Evolutionary conservation across 2,888 invertebrate genomes (phyloP).

Genomic region (Caenorhabditis japonica): DNA sequence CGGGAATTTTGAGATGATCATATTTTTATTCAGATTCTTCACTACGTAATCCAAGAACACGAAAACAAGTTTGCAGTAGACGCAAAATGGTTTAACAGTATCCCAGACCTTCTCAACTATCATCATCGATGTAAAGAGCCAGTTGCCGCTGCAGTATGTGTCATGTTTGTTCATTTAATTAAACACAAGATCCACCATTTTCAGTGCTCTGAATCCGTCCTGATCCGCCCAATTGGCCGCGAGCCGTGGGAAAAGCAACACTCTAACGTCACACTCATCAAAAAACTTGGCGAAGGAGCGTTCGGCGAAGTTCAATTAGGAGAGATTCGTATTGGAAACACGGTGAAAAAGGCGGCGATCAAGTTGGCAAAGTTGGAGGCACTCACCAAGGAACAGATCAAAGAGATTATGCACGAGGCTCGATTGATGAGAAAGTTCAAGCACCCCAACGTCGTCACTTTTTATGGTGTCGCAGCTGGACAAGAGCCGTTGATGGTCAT

Average conservation of each 20-base stretch:
- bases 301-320: constrained; percentile 70
- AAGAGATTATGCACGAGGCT: constrained; percentile 69
- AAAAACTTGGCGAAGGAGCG: constrained; percentile 71
- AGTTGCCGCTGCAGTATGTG: constrained; percentile 21
- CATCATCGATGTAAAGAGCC: constrained; percentile 54
- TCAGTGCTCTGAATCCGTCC: constrained; percentile 26
- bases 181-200: no score
- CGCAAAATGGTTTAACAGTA: constrained; percentile 47
- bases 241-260: constrained; percentile 68
- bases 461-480: constrained; percentile 66
- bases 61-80: constrained; percentile 50
- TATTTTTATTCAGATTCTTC: constrained; percentile 49
- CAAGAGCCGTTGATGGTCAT: constrained; percentile 68
- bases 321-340: constrained; percentile 38
- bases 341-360: constrained; percentile 34
- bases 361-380: constrained; percentile 61
- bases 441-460: constrained; percentile 65
- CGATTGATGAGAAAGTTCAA: constrained; percentile 65
- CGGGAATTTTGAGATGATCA: no score
- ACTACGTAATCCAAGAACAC: constrained; percentile 53
- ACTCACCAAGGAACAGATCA: constrained; percentile 67
- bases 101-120: constrained; percentile 54
- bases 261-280: constrained; percentile 61
- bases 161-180: not conserved
- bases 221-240: constrained; percentile 52